Percentiles rank a stretch among this genome's conserved stretches.
These are phyloP conservation scores for Azemiops feae DNA, from an alignment of 2,113 vertebrate species.

Conservation along the genomic window DNA sequence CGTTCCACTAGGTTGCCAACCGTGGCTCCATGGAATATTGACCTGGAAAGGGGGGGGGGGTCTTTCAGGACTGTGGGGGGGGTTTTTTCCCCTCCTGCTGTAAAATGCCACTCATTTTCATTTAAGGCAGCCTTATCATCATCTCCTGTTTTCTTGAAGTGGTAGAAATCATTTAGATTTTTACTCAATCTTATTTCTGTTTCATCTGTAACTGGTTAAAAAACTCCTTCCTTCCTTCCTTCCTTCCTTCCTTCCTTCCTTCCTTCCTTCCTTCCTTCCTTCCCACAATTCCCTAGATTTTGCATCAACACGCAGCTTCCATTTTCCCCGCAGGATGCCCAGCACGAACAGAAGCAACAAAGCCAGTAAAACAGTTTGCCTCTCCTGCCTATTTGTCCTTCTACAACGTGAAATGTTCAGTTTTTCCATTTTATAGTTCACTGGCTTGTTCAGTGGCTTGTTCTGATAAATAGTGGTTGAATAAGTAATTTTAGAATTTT, in stretches of 20 bases:
- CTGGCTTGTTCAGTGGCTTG: not conserved
- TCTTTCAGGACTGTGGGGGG: not conserved
- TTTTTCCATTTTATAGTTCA: not conserved
- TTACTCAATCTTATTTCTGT: too few species aligned
- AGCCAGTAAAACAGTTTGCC: not conserved
- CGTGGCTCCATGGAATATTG: not conserved
- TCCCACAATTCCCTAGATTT: not conserved
- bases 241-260: too few species aligned
- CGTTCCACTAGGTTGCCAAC: conserved; percentile 10
- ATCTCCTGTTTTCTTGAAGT: not conserved
- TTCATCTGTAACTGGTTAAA: not conserved
- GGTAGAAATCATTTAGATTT: not conserved
- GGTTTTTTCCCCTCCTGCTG: too few species aligned
- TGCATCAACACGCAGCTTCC: not conserved
- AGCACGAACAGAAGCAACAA: not conserved
- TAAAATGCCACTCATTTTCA: not conserved
- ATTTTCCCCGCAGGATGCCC: not conserved
- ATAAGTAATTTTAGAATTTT: not conserved
- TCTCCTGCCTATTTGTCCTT: not conserved
- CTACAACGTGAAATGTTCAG: too few species aligned
- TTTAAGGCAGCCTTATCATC: not conserved
- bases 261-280: not conserved
- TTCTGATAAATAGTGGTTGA: not conserved
- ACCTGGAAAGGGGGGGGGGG: not conserved
- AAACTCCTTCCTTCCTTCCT: too few species aligned